A percentile compares a stretch with the other conserved stretches of the same genome.
phyloP scores from a whole-genome alignment of 2,113 vertebrate species.

The Pluvianellus socialis region DNA sequence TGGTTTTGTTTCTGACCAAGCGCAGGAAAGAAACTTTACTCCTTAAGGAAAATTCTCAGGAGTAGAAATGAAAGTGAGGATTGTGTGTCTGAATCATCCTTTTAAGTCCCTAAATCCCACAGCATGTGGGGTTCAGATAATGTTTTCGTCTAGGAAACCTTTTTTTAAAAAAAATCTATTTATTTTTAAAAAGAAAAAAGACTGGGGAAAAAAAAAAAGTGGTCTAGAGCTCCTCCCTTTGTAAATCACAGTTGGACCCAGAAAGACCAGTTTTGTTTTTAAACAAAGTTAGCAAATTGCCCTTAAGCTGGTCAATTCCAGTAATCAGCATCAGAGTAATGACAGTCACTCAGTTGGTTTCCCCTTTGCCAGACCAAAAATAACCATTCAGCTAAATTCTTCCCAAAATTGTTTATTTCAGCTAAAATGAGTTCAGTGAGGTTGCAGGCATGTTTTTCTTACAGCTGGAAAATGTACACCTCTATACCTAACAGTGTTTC shows the following conservation, averaged over 20 bases:
- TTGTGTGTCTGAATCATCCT: slow-evolving; percentile 20
- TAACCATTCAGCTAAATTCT: slow-evolving; percentile 34
- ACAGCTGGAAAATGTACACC: neutral
- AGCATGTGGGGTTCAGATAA: neutral
- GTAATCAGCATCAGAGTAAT: slow-evolving; percentile 35
- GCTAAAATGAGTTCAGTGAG: neutral
- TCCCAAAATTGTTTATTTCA: slow-evolving; percentile 30
- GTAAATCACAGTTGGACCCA: slow-evolving; percentile 12
- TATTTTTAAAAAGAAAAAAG: neutral
- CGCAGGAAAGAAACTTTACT: slow-evolving; percentile 29
- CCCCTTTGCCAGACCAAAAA: slow-evolving; percentile 56
- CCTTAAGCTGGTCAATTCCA: slow-evolving; percentile 33
- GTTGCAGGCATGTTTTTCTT: neutral
- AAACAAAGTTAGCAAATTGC: slow-evolving; percentile 52
- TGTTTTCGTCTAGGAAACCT: neutral
- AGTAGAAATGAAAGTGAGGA: neutral
- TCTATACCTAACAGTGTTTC: neutral
- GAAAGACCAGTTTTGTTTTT: slow-evolving; percentile 22
- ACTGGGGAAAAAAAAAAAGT: neutral
- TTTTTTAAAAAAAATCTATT: neutral
- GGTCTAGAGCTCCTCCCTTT: neutral
- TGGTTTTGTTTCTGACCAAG: neutral
- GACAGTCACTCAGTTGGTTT: slow-evolving; percentile 4
- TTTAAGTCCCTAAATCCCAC: slow-evolving; percentile 24
- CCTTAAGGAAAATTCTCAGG: slow-evolving; percentile 30